Conservation (phyloP, 2,888 invertebrate species). For the Parnassius mnemosyne region DNA sequence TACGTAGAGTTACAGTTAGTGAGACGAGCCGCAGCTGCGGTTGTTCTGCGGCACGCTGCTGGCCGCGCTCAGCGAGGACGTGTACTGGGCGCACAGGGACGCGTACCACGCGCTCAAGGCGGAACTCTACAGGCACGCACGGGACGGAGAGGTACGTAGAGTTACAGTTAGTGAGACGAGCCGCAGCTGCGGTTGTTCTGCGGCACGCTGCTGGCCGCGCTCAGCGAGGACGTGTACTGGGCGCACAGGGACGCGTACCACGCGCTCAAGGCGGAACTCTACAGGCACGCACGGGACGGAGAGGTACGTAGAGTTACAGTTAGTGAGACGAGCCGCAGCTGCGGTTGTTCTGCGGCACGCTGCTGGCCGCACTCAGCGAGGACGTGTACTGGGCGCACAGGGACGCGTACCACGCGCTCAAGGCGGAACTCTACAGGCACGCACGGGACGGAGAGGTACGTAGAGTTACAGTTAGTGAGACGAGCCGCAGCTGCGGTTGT, state of each 20-base stretch:
- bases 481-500: too few species aligned
- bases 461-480: too few species aligned
- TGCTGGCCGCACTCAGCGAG: background rate
- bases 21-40: slow-evolving; percentile 49
- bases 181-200: slow-evolving; percentile 56
- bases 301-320: slow-evolving; percentile 41
- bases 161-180: slow-evolving; percentile 47
- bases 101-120: slow-evolving; percentile 57
- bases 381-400: slow-evolving; percentile 36
- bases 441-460: too few species aligned
- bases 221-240: background rate
- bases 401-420: slow-evolving; percentile 27
- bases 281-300: slow-evolving; percentile 46
- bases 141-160: slow-evolving; percentile 49
- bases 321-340: slow-evolving; percentile 64
- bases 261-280: slow-evolving; percentile 50
- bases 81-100: slow-evolving; percentile 64
- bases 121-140: slow-evolving; percentile 46
- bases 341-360: slow-evolving; percentile 40
- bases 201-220: slow-evolving; percentile 26
- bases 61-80: slow-evolving; percentile 61
- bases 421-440: too few species aligned
- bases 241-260: slow-evolving; percentile 54
- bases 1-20: too few species aligned
- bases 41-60: slow-evolving; percentile 72